phyloP scores from a whole-genome alignment of 23 tunicate species.

The Oikopleura dioica region DNA sequence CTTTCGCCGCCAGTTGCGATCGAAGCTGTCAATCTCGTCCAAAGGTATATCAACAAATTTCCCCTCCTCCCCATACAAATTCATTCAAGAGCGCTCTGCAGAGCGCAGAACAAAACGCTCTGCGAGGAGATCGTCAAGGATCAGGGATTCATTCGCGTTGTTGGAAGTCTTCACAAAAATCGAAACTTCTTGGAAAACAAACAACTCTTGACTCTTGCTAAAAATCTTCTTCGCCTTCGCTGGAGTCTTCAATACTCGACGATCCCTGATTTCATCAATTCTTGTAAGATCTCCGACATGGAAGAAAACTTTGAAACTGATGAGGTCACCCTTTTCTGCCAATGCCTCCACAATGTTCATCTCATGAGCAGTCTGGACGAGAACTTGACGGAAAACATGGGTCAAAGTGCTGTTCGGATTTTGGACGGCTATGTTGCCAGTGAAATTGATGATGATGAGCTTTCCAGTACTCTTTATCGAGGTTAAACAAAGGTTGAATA shows the following conservation, averaged over 20 bases:
- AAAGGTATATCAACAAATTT: background rate
- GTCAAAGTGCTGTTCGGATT: background rate
- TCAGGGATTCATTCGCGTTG: background rate
- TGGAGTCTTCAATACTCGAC: background rate
- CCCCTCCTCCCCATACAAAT: background rate
- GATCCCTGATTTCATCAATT: slow-evolving; percentile 4
- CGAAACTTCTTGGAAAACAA: background rate
- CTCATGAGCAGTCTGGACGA: slow-evolving; percentile 9
- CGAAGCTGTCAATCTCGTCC: background rate
- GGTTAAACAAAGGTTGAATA: no score
- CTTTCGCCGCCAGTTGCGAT: background rate
- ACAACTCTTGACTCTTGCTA: background rate
- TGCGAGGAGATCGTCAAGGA: background rate
- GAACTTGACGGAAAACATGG: slow-evolving; percentile 2
- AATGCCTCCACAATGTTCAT: slow-evolving; percentile 7
- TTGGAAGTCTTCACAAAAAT: background rate
- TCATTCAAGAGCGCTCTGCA: background rate
- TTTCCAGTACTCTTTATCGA: background rate
- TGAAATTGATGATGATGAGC: background rate
- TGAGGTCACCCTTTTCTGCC: slow-evolving; percentile 1
- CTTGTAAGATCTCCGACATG: background rate
- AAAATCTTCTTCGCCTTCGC: background rate
- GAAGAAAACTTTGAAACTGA: background rate
- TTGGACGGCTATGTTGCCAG: background rate
- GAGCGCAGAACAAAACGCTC: background rate